A percentile compares a stretch with the other conserved stretches of the same genome.
Conservation (phyloP, 1,140 invertebrate species). For the Hestina assimilis region DNA sequence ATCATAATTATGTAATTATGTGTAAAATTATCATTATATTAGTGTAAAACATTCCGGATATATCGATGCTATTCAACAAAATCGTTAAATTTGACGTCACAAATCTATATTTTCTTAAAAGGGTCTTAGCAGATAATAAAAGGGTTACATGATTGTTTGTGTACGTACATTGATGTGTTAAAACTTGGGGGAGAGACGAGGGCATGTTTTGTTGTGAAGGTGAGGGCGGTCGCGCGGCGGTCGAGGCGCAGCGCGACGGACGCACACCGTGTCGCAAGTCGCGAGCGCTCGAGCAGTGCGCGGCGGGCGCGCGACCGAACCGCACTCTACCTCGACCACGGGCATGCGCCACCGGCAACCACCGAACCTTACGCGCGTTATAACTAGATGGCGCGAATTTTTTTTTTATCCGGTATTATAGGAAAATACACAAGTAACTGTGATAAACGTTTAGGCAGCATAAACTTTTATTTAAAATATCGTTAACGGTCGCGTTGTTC, state of each 20-base stretch:
- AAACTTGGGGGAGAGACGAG: conserved; percentile 34
- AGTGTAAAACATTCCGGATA: background rate
- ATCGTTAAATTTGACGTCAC: background rate
- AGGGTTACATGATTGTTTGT: conserved; percentile 33
- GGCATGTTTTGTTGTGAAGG: conserved; percentile 45
- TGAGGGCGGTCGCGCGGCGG: conserved; percentile 37
- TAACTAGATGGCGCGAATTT: conserved; percentile 40
- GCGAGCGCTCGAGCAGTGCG: conserved; percentile 49
- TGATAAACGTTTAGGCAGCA: background rate
- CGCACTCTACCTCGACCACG: conserved; percentile 45
- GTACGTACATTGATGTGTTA: conserved; percentile 41
- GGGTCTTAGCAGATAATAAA: conserved; percentile 1
- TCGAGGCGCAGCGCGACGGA: conserved; percentile 18
- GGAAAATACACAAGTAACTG: conserved; percentile 2
- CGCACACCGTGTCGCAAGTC: conserved; percentile 18
- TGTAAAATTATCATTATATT: background rate
- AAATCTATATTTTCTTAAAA: background rate
- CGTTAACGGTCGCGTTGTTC: conserved; percentile 1
- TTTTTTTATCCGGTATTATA: background rate
- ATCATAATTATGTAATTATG: no score
- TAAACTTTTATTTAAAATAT: background rate
- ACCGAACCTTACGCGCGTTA: conserved; percentile 31
- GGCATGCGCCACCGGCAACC: conserved; percentile 36
- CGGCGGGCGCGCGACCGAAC: conserved; percentile 55
- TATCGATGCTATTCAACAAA: background rate